Percentiles rank a stretch among this genome's conserved stretches.
These are phyloP conservation scores for Leucophenga maculata DNA, from an alignment of 2,888 invertebrate genomes.

Conservation along the genomic window DNA sequence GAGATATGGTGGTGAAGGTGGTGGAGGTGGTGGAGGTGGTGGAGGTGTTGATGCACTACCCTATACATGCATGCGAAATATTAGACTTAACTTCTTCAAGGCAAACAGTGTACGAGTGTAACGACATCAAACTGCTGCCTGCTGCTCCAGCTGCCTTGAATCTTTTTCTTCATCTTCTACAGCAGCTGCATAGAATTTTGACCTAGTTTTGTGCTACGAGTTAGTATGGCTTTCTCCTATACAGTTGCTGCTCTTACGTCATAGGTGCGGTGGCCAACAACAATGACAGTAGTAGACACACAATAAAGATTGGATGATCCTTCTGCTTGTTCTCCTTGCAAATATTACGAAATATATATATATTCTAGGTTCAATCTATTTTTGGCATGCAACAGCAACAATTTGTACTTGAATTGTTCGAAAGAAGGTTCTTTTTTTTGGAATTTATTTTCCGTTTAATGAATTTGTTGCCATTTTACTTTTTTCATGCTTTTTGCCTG, in stretches of 20 bases:
- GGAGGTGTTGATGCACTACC: too few relatives aligned
- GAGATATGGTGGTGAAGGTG: too few relatives aligned
- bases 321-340: background rate
- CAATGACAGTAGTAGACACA: background rate
- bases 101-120: too few relatives aligned
- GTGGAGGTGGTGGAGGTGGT: too few relatives aligned
- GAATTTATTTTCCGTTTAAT: conserved; percentile 12
- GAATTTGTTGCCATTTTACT: background rate
- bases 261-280: conserved; percentile 4
- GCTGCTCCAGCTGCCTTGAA: background rate
- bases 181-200: background rate
- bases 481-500: background rate
- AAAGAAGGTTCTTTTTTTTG: background rate
- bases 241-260: background rate
- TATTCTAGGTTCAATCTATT: background rate
- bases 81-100: too few relatives aligned
- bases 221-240: background rate
- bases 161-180: background rate
- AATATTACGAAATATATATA: conserved; percentile 8
- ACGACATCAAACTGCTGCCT: too few relatives aligned
- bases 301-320: too few relatives aligned
- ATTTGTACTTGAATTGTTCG: background rate
- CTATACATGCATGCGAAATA: too few relatives aligned
- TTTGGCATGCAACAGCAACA: background rate
- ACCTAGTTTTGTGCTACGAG: conserved; percentile 3